Evolutionary conservation across 2,113 vertebrate genomes (phyloP), one percentile per base, ranked within the genome.

Genomic region (Lagopus leucura): DNA sequence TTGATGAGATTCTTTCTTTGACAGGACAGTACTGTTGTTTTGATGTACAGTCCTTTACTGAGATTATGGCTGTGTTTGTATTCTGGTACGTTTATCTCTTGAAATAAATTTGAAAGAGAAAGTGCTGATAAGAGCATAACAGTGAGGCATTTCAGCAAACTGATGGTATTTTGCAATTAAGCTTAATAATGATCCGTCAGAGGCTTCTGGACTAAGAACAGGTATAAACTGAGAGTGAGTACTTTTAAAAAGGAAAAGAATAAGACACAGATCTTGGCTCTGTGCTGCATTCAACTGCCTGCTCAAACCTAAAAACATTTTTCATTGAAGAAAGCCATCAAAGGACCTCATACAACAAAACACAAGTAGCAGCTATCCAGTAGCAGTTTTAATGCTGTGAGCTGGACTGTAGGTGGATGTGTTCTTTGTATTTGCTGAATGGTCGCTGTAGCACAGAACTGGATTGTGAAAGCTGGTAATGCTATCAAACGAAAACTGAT

Each of bases 41-140:
- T 88, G 78, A 93, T 69, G 27, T 86, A 94, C 13, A 19, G 8
- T 75, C 79, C 61, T 94, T 94, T 80, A 40, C 73, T 86, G 52
- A 89, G 76, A 88, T 96, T 78, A 90, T 81, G 4, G 30, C 65
- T 78, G 24, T 85, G 69, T 67, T 89, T 86, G 15, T 82, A 25
- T 91, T 80, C 38, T 88, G 78, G 54, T 89, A 42, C 70, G 76
- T 92, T 93, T 87, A 81, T 65, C 63, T 84, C 5, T 84, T 58
- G 66, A 95, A 90, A 84, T 84, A 93, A 84, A 80, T 78, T 90
- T 94, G 67, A 80, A 82, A 82, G 81, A 73, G 58, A 69, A 89
- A 83, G 38, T 65, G 42, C 50, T 77, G 69, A 74, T 92, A 89
- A 93, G 32, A 77, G 85, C 47, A 57, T 52, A 83, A 30, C 13